Conservation (phyloP, 1,140 invertebrate species). For the Lordiphosa stackelbergi region DNA sequence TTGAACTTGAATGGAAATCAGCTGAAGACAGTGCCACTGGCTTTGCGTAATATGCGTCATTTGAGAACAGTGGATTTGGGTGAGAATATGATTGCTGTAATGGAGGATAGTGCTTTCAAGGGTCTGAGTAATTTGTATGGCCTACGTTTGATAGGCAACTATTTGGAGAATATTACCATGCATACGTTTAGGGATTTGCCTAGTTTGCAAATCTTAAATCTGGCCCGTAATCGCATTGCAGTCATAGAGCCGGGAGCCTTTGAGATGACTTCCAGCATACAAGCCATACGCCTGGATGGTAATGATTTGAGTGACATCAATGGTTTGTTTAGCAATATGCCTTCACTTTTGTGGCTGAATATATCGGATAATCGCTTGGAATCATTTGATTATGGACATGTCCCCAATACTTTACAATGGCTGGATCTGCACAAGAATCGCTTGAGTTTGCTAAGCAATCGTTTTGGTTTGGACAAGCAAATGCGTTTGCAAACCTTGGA, state of each 20-base stretch:
- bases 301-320: conserved; percentile 91
- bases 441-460: conserved; percentile 88
- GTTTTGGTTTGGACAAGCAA: conserved; percentile 83
- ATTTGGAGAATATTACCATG: conserved; percentile 90
- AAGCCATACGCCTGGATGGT: conserved; percentile 90
- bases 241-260: conserved; percentile 90
- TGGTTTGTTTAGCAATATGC: conserved; percentile 89
- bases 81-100: conserved; percentile 86
- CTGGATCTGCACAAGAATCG: conserved; percentile 93
- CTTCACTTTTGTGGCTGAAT: conserved; percentile 91
- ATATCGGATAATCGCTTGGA: conserved; percentile 93
- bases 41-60: conserved; percentile 84
- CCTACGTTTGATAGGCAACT: conserved; percentile 91
- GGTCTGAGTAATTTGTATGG: conserved; percentile 89
- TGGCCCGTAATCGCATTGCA: conserved; percentile 90
- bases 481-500: conserved; percentile 87
- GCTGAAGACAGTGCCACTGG: conserved; percentile 87
- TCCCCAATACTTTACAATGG: conserved; percentile 90
- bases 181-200: conserved; percentile 88
- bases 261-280: conserved; percentile 86
- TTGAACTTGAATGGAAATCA: conserved; percentile 91
- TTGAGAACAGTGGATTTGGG: conserved; percentile 90
- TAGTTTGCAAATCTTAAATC: conserved; percentile 90
- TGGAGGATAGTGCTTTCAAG: conserved; percentile 88
- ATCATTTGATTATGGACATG: conserved; percentile 92